Evolutionary conservation across 2,113 vertebrate genomes (phyloP).

Genomic region (Petaurus breviceps): DNA sequence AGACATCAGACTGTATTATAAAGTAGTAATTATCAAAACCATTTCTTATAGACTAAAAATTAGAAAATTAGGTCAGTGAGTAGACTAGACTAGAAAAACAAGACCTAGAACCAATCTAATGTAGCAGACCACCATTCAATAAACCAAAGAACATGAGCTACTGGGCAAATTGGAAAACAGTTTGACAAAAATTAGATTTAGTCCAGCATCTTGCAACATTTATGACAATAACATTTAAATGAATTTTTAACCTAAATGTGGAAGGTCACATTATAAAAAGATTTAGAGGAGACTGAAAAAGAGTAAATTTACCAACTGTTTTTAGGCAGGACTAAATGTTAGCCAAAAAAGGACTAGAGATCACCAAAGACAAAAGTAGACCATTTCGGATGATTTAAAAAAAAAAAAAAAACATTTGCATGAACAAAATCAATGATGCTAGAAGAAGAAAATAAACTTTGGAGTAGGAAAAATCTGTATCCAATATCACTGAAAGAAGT

Average conservation of each 20-base stretch:
- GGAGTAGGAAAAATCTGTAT: too few species aligned
- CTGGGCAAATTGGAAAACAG: background rate
- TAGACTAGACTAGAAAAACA: background rate
- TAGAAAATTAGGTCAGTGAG: background rate
- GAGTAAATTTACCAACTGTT: too few species aligned
- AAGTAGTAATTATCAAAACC: background rate
- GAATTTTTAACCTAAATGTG: background rate
- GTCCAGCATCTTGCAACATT: background rate
- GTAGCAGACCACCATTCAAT: background rate
- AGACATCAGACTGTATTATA: background rate
- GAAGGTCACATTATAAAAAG: too few species aligned
- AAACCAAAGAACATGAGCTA: background rate
- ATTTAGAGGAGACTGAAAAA: too few species aligned
- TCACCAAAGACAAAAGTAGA: too few species aligned
- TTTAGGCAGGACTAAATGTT: too few species aligned
- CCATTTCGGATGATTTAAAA: too few species aligned
- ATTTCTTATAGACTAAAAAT: background rate
- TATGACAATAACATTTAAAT: background rate
- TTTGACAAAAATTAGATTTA: background rate
- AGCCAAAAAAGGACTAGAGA: too few species aligned
- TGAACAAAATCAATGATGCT: too few species aligned
- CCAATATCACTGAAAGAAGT: too few species aligned
- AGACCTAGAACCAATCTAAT: background rate
- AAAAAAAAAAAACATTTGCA: too few species aligned
- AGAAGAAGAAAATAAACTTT: too few species aligned